Evolutionary conservation across 1,140 invertebrate genomes (phyloP), one percentile per base, ranked within the genome.

Genomic region (Heterodera schachtii): DNA sequence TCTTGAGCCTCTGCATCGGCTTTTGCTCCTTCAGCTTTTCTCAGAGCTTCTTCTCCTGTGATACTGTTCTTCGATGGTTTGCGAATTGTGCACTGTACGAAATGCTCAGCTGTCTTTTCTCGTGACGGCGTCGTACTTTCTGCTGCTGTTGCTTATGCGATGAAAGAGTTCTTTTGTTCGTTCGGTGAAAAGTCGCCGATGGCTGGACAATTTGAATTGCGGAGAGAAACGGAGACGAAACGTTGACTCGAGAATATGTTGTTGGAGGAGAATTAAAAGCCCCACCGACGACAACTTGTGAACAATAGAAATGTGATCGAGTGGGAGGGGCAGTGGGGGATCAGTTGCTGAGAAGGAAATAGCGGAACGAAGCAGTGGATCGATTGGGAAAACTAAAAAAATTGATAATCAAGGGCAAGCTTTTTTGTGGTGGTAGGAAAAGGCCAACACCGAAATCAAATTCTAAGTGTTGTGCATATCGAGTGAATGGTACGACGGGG

Each of bases 1-100:
- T 71, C 44, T 71, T 71, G 69, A 71, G 69, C 19, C 69, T 71
- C 19, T 71, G 69, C 69, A 71, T 71, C 69, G 69, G 16, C 16
- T 3, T 9, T 16, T 60, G 57, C 13, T 60, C 3, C 57, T 19
- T 19, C 31, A 31, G 31, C 31, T 60, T 16, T 60, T 16, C 57
- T 60, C 57, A 11, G 57, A 19, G 49, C 49, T 52, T 52, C 49
- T 52, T 60, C 57, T 60, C 57, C 57, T 19, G 57, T 60, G 57
- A 16, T 60, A 60, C 57, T 60, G 9, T 60, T 60, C 57, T 60
- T 60, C 9, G 57, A 9, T 60, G 57, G 9, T 60, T 60, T 60
- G 57, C 9, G 13, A 60, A 60, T 9, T 60, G 57, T 16, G 57
- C 57, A 19, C 57, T 60, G 8, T 16, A 16, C 13, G 9, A 52